phyloP scores from a whole-genome alignment of 1,140 invertebrate genomes.

The Cyphomyrmex costatus region DNA sequence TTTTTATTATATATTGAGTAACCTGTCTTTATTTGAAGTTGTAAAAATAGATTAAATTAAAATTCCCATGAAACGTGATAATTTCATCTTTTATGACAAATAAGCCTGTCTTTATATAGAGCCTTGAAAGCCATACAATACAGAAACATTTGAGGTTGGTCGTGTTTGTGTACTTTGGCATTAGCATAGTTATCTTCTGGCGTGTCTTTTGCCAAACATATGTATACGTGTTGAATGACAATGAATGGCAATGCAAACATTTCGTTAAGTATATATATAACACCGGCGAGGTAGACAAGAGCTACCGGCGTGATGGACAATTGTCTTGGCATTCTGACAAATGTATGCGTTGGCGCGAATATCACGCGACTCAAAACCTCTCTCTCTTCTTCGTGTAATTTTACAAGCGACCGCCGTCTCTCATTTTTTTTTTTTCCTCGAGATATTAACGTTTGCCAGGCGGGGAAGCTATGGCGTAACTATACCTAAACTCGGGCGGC shows the following conservation, averaged over 20 bases:
- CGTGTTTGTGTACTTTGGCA: not conserved
- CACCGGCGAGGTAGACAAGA: not conserved
- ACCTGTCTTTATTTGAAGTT: too few relatives aligned
- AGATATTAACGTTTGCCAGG: slow-evolving; percentile 38
- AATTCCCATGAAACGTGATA: not conserved
- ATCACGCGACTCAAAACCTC: not conserved
- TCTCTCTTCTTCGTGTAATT: not conserved
- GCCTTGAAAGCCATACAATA: not conserved
- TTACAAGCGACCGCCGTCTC: slow-evolving; percentile 9
- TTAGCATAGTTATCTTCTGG: not conserved
- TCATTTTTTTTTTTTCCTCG: slow-evolving; percentile 9
- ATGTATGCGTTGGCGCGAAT: not conserved
- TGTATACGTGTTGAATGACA: not conserved
- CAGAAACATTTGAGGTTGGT: not conserved
- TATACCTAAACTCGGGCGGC: slow-evolving; percentile 26
- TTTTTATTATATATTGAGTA: too few relatives aligned
- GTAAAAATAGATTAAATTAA: too few relatives aligned
- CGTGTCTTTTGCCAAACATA: not conserved
- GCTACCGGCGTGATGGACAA: not conserved
- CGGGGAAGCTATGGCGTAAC: slow-evolving; percentile 32
- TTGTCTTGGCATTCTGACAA: slow-evolving; percentile 5
- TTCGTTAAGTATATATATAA: not conserved
- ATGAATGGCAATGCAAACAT: slow-evolving; percentile 13
- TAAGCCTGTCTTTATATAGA: not conserved
- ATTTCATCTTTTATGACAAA: not conserved